Evolutionary conservation across 2,888 invertebrate species (phyloP), one percentile per base, ranked within the genome.

Genomic region (Sesia bembeciformis): DNA sequence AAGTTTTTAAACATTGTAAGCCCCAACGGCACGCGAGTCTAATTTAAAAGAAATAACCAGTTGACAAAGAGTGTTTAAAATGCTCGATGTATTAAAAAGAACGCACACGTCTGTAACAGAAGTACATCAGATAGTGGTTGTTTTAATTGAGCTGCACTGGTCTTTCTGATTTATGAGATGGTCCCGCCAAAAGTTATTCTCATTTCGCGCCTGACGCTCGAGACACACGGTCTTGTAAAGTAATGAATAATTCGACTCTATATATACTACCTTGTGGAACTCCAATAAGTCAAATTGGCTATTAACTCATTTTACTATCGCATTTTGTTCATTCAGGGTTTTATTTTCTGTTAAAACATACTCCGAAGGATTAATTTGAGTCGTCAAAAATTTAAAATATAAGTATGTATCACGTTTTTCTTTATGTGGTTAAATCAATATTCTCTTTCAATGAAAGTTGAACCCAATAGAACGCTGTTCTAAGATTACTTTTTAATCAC

Each of bases 111-210:
- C 73, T 69, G 76, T 71, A 74, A 70, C 74, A 66, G 78, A 71
- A 77, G 82, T 78, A 74, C 76, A 88, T 88, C 87, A 72, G 88
- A 88, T 88, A 84, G 75, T 67, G 70, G 71, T 70, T 69, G 70
- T 78, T 87, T 87, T 88, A 89, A 89, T 89, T 89, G 88, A 88
- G 85, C 86, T 77, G 77, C 86, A 84, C 82, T 76, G 79, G 77
- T 78, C 75, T 76, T 82, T 76, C 85, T 88, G 88, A 89, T 89
- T 87, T 89, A 89, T 87, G 84, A 78, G 77, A 68, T 75, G 74
- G 76, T 74, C 75, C 72, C 79, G 82, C 84, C 86, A 84, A 84
- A 86, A 85, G 73, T 84, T 84, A 84, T 85, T 84, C 79, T 68
- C 82, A 82, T 82, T 87, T 86, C 72, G 81, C 83, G 76, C 67